A percentile compares a stretch with the other conserved stretches of the same genome.
phyloP scores from a whole-genome alignment of 2,113 vertebrate genomes.

The Hippopotamus amphibius region DNA sequence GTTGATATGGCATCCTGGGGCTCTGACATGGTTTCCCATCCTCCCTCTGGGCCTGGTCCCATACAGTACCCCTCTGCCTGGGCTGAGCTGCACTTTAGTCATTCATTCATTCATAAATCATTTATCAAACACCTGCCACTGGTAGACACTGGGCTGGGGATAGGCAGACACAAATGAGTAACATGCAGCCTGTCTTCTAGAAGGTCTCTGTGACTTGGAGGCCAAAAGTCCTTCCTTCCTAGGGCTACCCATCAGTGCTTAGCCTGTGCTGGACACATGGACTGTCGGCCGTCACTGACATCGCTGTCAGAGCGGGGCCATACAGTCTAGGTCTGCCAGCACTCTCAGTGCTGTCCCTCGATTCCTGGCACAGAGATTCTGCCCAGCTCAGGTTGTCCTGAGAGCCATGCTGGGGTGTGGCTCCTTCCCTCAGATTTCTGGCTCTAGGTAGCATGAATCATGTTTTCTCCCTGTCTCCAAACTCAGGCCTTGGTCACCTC shows the following conservation, averaged over 20 bases:
- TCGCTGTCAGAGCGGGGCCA: rapidly evolving
- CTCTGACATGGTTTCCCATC: neutral
- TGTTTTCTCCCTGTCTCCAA: neutral
- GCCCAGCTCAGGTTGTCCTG: neutral
- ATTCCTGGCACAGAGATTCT: neutral
- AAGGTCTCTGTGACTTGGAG: neutral
- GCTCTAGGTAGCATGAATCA: neutral
- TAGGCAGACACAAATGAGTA: neutral
- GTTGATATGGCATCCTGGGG: too few species aligned
- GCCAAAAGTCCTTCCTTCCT: neutral
- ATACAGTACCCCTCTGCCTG: neutral
- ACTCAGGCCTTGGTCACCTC: neutral
- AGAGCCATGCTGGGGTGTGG: neutral
- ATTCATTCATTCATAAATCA: neutral
- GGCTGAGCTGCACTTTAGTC: neutral
- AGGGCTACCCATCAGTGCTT: neutral
- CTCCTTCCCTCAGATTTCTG: neutral
- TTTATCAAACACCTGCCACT: neutral
- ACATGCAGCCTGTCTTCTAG: neutral
- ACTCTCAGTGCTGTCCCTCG: neutral
- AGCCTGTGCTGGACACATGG: neutral
- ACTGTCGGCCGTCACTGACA: neutral
- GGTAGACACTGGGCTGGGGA: neutral
- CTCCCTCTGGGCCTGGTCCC: neutral
- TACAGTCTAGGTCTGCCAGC: neutral